Percentiles rank a stretch among this genome's conserved stretches.
Evolutionary conservation across 2,888 invertebrate genomes (phyloP).

Genomic region (Physocephala rufipes): DNA sequence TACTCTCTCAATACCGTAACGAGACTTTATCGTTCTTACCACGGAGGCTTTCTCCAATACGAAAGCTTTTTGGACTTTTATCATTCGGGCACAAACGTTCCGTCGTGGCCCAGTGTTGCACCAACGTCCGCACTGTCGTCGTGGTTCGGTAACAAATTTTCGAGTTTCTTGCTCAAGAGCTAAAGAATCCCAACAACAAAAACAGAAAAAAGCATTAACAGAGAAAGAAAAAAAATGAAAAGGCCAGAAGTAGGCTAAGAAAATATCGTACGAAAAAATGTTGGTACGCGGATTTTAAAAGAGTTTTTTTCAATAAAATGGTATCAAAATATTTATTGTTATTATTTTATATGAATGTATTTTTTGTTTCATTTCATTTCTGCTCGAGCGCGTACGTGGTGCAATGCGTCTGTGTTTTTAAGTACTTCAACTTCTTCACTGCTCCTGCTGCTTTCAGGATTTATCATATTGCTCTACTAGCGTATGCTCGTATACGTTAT

Average conservation of each 20-base stretch:
- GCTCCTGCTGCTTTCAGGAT: too few species aligned
- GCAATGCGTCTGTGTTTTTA: not conserved
- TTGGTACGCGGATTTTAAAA: too few species aligned
- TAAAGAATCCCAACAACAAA: not conserved
- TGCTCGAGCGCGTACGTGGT: not conserved
- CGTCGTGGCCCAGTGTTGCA: constrained; percentile 58
- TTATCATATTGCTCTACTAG: not conserved
- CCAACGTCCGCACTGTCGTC: constrained; percentile 62
- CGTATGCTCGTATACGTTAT: not conserved
- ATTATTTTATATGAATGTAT: too few species aligned
- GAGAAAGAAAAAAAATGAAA: not conserved
- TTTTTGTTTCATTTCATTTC: not conserved
- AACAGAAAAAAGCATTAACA: not conserved
- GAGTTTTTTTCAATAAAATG: too few species aligned
- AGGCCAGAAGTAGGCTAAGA: not conserved
- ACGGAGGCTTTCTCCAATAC: constrained; percentile 42
- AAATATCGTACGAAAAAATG: too few species aligned
- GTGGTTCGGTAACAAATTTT: constrained; percentile 24
- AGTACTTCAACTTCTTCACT: not conserved
- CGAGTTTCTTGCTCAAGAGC: constrained; percentile 14
- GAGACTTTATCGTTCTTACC: not conserved
- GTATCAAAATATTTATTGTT: too few species aligned
- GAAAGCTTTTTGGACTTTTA: constrained; percentile 48
- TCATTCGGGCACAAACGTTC: constrained; percentile 50
- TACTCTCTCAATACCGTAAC: too few species aligned